phyloP scores from a whole-genome alignment of 2,888 invertebrate genomes.

The Epistrophe grossulariae region DNA sequence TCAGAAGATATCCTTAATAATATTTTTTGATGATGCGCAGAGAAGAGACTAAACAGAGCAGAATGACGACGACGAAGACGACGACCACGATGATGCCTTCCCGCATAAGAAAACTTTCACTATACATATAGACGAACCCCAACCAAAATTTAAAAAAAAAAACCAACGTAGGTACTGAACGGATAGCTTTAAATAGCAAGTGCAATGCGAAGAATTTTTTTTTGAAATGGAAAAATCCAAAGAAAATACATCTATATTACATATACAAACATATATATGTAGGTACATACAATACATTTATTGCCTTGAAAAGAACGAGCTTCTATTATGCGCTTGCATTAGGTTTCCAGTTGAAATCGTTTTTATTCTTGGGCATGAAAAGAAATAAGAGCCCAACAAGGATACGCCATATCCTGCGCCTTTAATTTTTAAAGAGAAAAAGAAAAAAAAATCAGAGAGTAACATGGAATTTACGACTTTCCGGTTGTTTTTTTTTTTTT shows the following conservation, averaged over 20 bases:
- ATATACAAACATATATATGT: neutral
- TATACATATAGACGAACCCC: neutral
- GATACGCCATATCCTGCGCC: slow-evolving; percentile 1
- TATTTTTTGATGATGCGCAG: slow-evolving; percentile 6
- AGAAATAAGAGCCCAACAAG: slow-evolving; percentile 6
- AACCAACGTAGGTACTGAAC: neutral
- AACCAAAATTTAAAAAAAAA: neutral
- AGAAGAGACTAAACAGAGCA: neutral
- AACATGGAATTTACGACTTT: slow-evolving; percentile 15
- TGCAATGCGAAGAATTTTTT: slow-evolving; percentile 14
- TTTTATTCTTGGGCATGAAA: slow-evolving; percentile 8
- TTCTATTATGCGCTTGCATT: slow-evolving; percentile 45
- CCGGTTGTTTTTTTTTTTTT: neutral
- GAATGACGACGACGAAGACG: neutral
- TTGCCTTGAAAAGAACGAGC: slow-evolving; percentile 17
- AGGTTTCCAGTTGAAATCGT: slow-evolving; percentile 32
- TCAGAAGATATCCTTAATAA: neutral
- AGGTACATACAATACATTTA: too few relatives aligned
- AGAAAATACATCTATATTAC: neutral
- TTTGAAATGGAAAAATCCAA: slow-evolving; percentile 1
- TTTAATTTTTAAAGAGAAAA: neutral
- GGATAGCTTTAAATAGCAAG: slow-evolving; percentile 12
- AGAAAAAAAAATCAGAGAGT: neutral
- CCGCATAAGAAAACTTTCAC: neutral
- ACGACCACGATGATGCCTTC: neutral